Conservation (phyloP, 2,113 vertebrate genomes). For the Pica pica region DNA sequence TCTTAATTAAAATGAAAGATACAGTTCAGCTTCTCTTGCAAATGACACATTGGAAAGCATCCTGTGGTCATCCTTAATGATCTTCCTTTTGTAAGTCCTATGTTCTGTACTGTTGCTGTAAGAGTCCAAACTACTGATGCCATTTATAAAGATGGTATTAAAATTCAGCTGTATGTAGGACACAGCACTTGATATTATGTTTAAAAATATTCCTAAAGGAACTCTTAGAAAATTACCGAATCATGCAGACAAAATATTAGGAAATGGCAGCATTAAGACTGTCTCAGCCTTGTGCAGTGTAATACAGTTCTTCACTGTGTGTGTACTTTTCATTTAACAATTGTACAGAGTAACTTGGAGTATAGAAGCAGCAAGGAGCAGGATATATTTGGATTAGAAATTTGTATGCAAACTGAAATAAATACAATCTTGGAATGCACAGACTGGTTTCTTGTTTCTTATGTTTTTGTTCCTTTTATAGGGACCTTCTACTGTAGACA, state of each 20-base stretch:
- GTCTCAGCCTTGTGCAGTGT: neutral
- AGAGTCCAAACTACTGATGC: neutral
- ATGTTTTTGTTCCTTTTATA: neutral
- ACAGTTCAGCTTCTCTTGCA: neutral
- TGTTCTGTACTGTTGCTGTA: neutral
- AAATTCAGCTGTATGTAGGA: neutral
- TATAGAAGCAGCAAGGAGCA: neutral
- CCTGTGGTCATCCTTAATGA: neutral
- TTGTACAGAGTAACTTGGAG: neutral
- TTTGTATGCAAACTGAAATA: neutral
- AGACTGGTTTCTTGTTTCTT: neutral
- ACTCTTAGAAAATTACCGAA: neutral
- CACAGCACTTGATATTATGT: neutral
- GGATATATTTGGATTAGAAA: neutral
- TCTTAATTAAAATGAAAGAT: slow-evolving; percentile 11
- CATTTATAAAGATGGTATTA: neutral
- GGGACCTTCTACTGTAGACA: neutral
- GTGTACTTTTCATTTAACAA: neutral
- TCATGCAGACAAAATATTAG: neutral
- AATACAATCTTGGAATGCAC: neutral
- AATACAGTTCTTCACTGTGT: neutral
- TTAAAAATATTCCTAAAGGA: neutral
- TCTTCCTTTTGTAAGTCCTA: neutral
- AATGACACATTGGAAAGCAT: neutral
- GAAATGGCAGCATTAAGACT: neutral